Evolutionary conservation across 1,140 invertebrate species (phyloP), one percentile per base, ranked within the genome.

Genomic region (Drosophila takahashii): DNA sequence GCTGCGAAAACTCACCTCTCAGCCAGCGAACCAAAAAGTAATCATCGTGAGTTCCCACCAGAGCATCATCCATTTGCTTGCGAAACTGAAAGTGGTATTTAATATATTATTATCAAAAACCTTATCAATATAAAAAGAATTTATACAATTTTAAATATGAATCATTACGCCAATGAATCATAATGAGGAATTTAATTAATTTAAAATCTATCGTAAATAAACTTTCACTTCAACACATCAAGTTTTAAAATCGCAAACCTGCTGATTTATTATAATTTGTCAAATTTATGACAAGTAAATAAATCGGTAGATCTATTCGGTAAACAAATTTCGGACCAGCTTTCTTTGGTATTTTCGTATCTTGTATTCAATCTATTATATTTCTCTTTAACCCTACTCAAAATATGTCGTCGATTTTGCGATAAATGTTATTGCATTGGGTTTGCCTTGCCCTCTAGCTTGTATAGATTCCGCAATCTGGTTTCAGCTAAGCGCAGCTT

Each of bases 11-110:
- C 81, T 93, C 94, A 97, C 96, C 97, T 94, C 95, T 92, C 0
- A 98, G 93, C 96, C 96, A 97, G 73, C 96, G 93, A 3, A 97
- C 85, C 15, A 97, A 93, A 92, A 95, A 97, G 70, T 95, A 94
- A 84, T 97, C 96, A 92, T 97, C 95, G 75, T 96, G 95, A 60
- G 96, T 94, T 2, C 95, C 94, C 69, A 95, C 94, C 60, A 95
- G 83, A 37, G 95, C 91, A 91, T 96, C 95, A 66, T 93, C 92
- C 16, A 96, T 94, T 70, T 92, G 95, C 39, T 94, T 93, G 56
- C 95, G 94, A 77, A 97, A 95, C 96, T 97, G 94, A n/a, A 73
- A 79, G 26, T 34, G 29, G 29, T 4, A 41, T 29, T 9, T 41
- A 6, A 37, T 7, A n/a, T 26, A 26, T 26, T 18, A 0, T 11